Base-by-base conservation (phyloP, 2,888 invertebrate genomes). In the Laspeyria flexula region DNA sequence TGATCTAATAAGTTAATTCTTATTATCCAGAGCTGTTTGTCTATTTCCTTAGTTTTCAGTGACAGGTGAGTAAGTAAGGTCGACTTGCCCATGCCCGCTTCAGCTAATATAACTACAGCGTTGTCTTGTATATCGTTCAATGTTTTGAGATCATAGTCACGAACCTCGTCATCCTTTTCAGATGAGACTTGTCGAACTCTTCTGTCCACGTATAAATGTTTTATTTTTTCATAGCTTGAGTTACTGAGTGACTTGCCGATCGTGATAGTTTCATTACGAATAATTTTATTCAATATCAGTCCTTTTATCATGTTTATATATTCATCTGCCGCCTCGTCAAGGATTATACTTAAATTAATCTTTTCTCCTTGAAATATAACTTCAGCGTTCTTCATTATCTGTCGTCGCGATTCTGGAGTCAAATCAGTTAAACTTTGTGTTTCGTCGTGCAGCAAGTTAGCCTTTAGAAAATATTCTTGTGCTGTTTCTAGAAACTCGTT, bases 51-150 rank as follows among this genome's bases (percentile, higher is more conserved):
- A 7, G 25, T 12, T 11, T 11, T 30, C 11, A 30, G 5, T 11
- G 30, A 30, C 30, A 30, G 12, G n/a, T 50, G 25, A 2, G 49
- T 55, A 9, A 55, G 35, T 5, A 46, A 39, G 6, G 45, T 45
- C 1, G 55, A 55, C 33, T 55, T 55, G 7, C 55, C 55, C 43
- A 55, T 49, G 0, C 45, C 55, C 3, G 55, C 11, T 30, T 30
- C 12, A 3, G 30, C 30, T 11, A 6, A 3, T 30, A 30, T 12
- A 12, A 30, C 2, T 12, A 30, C 30, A 30, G 12, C 12, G 5
- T 7, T 12, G 1, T 3, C 11, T 3, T 12, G 11, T 4, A 30
- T 30, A 6, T 30, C 30, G 3, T 30, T 3, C 3, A 30, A 30
- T 10, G 27, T 29, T 29, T 10, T 1, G n/a, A n/a, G n/a, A 10